These are phyloP conservation scores for Drosophila sucinea DNA, from an alignment of 1,140 invertebrate genomes.

Conservation along the genomic window DNA sequence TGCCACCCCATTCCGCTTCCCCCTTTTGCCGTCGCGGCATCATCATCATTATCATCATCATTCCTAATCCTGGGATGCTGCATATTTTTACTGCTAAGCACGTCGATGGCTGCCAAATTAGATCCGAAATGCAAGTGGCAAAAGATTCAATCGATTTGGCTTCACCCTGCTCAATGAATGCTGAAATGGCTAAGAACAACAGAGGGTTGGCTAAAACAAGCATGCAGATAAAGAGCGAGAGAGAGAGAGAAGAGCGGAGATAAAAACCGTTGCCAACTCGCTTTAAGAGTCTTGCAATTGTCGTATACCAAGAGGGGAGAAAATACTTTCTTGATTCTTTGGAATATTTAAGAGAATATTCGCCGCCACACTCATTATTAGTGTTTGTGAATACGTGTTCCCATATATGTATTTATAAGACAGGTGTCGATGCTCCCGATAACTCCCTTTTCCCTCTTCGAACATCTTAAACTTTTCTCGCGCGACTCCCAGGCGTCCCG, in stretches of 20 bases:
- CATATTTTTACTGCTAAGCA: constrained; percentile 69
- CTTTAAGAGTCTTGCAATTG: not conserved
- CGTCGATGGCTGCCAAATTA: constrained; percentile 75
- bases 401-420: too few species aligned
- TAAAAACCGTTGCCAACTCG: not conserved
- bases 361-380: not conserved
- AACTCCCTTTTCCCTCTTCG: too few species aligned
- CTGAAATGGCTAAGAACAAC: constrained; percentile 8
- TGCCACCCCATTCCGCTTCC: constrained; percentile 12
- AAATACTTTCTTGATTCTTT: too few species aligned
- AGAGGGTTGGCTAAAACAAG: not conserved
- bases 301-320: not conserved
- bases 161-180: constrained; percentile 25
- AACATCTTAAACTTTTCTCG: too few species aligned
- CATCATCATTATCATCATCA: not conserved
- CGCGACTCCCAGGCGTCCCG: too few species aligned
- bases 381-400: not conserved
- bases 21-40: constrained; percentile 9
- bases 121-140: constrained; percentile 42
- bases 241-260: not conserved
- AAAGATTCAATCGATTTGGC: constrained; percentile 55
- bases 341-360: not conserved
- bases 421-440: too few species aligned
- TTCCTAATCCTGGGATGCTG: constrained; percentile 22
- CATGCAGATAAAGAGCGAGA: not conserved